Evolutionary conservation across 1,140 invertebrate species (phyloP).

Genomic region (Cyclargus thomasi): DNA sequence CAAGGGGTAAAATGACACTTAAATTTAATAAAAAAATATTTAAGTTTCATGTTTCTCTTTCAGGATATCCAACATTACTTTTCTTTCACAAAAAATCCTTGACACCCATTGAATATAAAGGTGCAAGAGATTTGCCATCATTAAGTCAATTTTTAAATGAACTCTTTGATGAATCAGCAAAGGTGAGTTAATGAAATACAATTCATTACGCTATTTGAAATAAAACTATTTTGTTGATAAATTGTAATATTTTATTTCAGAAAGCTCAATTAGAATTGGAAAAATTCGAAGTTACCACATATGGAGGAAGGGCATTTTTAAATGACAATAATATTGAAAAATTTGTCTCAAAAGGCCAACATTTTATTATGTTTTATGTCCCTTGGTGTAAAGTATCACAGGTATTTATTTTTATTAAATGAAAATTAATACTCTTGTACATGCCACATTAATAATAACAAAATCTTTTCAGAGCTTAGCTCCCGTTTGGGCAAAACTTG

Average conservation of each 20-base stretch:
- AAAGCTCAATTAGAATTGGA: constrained; percentile 21
- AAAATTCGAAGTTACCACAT: constrained; percentile 51
- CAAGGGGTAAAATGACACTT: too few relatives aligned
- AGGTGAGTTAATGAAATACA: constrained; percentile 33
- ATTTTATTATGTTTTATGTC: constrained; percentile 66
- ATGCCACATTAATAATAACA: background rate
- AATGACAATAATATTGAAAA: constrained; percentile 66
- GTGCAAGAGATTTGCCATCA: constrained; percentile 58
- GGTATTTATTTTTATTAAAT: constrained; percentile 34
- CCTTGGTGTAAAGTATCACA: constrained; percentile 64
- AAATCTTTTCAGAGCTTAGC: constrained; percentile 47
- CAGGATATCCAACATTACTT: constrained; percentile 61
- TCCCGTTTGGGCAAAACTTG: constrained; percentile 56
- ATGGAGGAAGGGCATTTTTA: constrained; percentile 57
- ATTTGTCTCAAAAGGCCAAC: constrained; percentile 59
- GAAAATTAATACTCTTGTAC: background rate
- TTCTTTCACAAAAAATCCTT: constrained; percentile 63
- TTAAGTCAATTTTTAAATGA: constrained; percentile 62
- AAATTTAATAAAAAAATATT: constrained; percentile 41
- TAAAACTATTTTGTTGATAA: background rate
- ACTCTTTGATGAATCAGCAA: constrained; percentile 49
- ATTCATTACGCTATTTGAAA: too few relatives aligned
- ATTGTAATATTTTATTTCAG: background rate
- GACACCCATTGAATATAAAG: constrained; percentile 57
- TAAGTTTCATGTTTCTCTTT: background rate